Evolutionary conservation across 2,888 invertebrate species (phyloP).

Genomic region (Eilema caniola): DNA sequence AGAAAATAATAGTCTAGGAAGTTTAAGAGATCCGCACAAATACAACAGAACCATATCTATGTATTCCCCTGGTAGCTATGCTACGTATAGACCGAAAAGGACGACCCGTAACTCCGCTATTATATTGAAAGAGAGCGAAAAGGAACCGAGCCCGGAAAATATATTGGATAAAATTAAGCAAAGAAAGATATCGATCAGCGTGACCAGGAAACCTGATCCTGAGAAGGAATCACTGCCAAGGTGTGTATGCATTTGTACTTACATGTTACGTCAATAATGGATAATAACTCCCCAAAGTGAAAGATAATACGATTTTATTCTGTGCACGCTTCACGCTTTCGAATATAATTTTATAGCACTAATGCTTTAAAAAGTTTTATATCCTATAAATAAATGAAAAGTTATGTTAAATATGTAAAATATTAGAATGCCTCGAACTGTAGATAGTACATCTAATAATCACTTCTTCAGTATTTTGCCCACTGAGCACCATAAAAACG

Average conservation of each 20-base stretch:
- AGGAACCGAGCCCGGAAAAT: constrained; percentile 83
- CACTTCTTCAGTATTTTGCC: constrained; percentile 41
- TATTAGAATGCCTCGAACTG: constrained; percentile 47
- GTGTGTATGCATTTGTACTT: constrained; percentile 80
- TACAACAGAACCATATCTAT: constrained; percentile 82
- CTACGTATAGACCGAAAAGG: constrained; percentile 82
- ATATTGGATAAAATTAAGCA: constrained; percentile 84
- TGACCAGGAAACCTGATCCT: constrained; percentile 78
- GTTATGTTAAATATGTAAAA: constrained; percentile 58
- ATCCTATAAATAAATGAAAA: constrained; percentile 60
- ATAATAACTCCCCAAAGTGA: constrained; percentile 80
- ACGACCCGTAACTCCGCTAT: constrained; percentile 83
- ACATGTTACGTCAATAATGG: constrained; percentile 82
- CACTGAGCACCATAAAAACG: constrained; percentile 36
- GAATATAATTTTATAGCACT: constrained; percentile 81
- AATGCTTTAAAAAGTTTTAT: constrained; percentile 78
- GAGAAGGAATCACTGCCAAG: constrained; percentile 79
- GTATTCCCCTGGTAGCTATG: constrained; percentile 83
- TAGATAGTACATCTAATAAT: constrained; percentile 53
- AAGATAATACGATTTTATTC: constrained; percentile 75
- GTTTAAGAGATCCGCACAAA: constrained; percentile 74
- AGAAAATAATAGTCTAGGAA: constrained; percentile 65
- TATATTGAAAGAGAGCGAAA: constrained; percentile 82
- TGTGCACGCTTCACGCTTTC: constrained; percentile 86
- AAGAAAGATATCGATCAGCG: constrained; percentile 82